Base-by-base conservation (phyloP, 2,888 invertebrate species). In the Brachylomia viminalis region DNA sequence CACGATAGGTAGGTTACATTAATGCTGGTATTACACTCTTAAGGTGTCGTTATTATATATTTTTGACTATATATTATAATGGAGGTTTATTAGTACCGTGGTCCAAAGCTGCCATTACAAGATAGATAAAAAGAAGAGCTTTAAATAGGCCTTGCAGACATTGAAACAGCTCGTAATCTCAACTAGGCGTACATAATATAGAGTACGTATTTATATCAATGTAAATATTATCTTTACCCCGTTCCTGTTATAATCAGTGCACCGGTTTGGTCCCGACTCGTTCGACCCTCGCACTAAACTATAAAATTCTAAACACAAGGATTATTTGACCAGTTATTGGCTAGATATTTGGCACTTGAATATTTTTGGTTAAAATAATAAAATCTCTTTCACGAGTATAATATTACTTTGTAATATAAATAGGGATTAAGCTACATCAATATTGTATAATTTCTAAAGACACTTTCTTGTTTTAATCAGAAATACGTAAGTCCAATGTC, bases 241-340 rank as follows among this genome's bases (percentile, higher is more conserved):
- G 88, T 92, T 88, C 88, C 90, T 89, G 85, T 91, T 86, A 85
- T 78, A 79, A 88, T 92, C 92, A 91, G 94, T 95, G 95, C 95
- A 95, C 96, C 96, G 95, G 96, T 95, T 95, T 96, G 96, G 96
- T 95, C 96, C 96, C 96, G 88, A 86, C 92, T 88, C 85, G 80
- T 82, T 83, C 74, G 87, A 90, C 89, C 86, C 77, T 79, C 71
- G 66, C 76, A 78, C 72, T 81, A 81, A 74, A 75, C 68, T 79
- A 76, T 75, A 71, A 75, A 68, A 65, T 15, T 76, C 66, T 72
- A 75, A 82, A 75, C 47, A 54, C 56, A 62, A 49, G 20, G 52
- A 80, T 65, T 58, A 69, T 68, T 78, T 68, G 66, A 82, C 70
- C 82, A 76, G 70, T 62, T 58, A 17, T 77, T 54, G 73, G 77